Evolutionary conservation across 2,113 vertebrate genomes (phyloP), one percentile per base, ranked within the genome.

Genomic region (Lagenorhynchus albirostris): DNA sequence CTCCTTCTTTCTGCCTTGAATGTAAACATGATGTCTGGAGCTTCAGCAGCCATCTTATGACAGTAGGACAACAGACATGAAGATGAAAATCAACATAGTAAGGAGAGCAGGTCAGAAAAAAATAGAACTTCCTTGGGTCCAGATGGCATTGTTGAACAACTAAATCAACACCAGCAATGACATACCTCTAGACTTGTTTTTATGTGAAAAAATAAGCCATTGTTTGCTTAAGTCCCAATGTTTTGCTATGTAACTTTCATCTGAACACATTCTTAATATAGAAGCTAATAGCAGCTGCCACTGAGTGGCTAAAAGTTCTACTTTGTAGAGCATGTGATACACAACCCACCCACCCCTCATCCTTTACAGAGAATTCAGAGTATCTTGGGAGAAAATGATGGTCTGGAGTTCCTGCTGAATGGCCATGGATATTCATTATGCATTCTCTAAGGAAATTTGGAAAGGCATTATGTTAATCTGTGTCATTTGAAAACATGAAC

Each of bases 371-470:
- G 36, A 80, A 58, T 63, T 90, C 23, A 81, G 50, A 85, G 41
- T 62, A 74, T 73, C n/a, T 91, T 38, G 18, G 18, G n/a, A 44
- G 44, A 12, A 53, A 62, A 29, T 47, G 8, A 47, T 67, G 9
- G 2, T 77, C 17, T 96, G 5, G 1, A 76, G 4, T 81, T 86
- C 18, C 62, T 81, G 4, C 8, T 86, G 44, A 93, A 81, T 50
- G 41, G 4, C 17, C 25, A 33, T 90, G 47, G 71, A 41, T 93
- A 77, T 90, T 77, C 21, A 62, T 82, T 90, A 55, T 44, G 5
- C 44, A 86, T 91, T 95, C 70, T 70, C 36, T 83, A 93, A 93
- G 81, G 53, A 95, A 91, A 92, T 87, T 62, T 71, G 25, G 41
- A 33, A 87, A 82, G 7, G 0, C 4, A 18, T 95, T 89, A 47